phyloP scores from a whole-genome alignment of 2,797 vertebrate species.

The Amazona finschi region DNA sequence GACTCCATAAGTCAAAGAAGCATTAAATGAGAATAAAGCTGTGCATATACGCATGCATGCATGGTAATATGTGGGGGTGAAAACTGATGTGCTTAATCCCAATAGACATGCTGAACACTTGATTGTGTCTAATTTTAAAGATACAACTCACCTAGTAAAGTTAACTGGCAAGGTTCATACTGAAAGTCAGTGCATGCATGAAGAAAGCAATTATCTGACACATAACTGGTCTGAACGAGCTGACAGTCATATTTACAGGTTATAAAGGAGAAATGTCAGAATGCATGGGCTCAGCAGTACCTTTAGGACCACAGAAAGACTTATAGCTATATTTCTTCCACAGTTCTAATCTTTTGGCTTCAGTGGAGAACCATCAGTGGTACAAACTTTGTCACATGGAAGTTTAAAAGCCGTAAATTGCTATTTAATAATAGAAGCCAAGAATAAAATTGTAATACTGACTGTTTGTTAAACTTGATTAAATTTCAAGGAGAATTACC shows the following conservation, averaged over 20 bases:
- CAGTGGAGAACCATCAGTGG: not conserved
- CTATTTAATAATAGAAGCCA: not conserved
- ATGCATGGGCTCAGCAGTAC: not conserved
- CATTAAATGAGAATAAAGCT: not conserved
- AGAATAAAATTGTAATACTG: not conserved
- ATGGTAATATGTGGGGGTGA: not conserved
- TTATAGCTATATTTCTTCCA: not conserved
- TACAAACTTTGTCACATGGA: not conserved
- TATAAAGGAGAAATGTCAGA: not conserved
- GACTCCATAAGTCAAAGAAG: not conserved
- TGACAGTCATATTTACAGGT: not conserved
- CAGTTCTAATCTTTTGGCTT: not conserved
- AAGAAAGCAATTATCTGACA: not conserved
- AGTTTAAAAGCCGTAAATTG: not conserved
- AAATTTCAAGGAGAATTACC: not conserved
- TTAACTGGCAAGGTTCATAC: not conserved
- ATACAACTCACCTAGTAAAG: not conserved
- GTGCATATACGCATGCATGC: no score
- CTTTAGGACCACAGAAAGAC: not conserved
- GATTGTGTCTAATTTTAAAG: not conserved
- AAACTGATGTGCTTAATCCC: not conserved
- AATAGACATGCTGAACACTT: not conserved
- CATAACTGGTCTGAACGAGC: not conserved
- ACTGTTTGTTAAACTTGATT: not conserved
- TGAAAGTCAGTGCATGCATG: not conserved